A percentile compares a stretch with the other conserved stretches of the same genome.
phyloP scores from a whole-genome alignment of 2,888 invertebrate species.

The Drosophila merina region DNA sequence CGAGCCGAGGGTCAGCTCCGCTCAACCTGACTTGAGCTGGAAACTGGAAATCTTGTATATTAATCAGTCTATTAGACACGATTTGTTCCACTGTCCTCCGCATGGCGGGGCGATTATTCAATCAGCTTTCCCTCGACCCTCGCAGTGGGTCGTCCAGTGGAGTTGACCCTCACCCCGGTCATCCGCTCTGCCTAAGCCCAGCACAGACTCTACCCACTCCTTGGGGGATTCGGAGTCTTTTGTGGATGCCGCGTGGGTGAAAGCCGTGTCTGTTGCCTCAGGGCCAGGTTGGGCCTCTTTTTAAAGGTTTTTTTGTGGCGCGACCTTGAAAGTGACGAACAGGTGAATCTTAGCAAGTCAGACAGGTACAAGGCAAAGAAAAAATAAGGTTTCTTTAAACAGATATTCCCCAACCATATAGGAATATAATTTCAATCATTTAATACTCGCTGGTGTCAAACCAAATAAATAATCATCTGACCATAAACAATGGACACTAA shows the following conservation, averaged over 20 bases:
- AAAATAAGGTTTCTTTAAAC: no score
- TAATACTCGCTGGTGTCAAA: background rate
- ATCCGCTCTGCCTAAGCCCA: background rate
- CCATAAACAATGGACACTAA: conserved; percentile 36
- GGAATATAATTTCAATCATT: background rate
- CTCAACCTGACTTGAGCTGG: conserved; percentile 55
- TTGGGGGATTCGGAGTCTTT: background rate
- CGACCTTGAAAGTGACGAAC: conserved; percentile 31
- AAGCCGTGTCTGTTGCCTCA: conserved; percentile 30
- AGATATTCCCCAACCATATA: no score
- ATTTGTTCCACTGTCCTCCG: conserved; percentile 71
- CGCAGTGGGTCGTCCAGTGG: conserved; percentile 58
- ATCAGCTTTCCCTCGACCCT: conserved; percentile 53
- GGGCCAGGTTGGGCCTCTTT: conserved; percentile 11
- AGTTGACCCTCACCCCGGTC: conserved; percentile 15
- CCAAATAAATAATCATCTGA: conserved; percentile 13
- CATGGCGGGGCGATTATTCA: conserved; percentile 69
- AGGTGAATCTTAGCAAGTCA: conserved; percentile 20
- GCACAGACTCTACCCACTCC: background rate
- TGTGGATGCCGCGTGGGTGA: conserved; percentile 18
- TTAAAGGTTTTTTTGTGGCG: conserved; percentile 5
- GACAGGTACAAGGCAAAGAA: no score
- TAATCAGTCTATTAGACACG: conserved; percentile 81
- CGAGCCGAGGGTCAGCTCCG: conserved; percentile 18
- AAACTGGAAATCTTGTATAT: conserved; percentile 71